Conservation (phyloP, 2,797 vertebrate species). For the Champsocephalus gunnari region DNA sequence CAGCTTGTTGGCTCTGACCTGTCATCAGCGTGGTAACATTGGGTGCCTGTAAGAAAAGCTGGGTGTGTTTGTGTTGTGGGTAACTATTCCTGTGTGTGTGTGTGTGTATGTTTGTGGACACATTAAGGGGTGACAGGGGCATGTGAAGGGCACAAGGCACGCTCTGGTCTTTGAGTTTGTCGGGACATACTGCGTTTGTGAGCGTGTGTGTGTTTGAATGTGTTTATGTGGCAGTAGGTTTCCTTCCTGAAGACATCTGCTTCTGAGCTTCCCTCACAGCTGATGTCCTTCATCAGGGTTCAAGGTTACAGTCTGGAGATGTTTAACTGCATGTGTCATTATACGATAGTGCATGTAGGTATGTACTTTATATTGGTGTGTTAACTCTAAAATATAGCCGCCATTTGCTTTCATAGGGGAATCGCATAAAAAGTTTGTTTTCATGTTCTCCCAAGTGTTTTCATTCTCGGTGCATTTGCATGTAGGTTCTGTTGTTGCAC, state of each 20-base stretch:
- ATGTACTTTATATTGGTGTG: constrained; percentile 20
- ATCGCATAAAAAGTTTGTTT: constrained; percentile 48
- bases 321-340: constrained; percentile 22
- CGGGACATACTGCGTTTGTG: constrained; percentile 27
- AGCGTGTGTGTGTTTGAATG: constrained; percentile 44
- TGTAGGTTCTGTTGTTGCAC: constrained; percentile 15
- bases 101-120: constrained; percentile 38
- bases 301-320: constrained; percentile 41
- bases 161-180: constrained; percentile 30
- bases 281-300: constrained; percentile 53
- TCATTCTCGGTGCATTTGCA: constrained; percentile 10
- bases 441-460: constrained; percentile 40
- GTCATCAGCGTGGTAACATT: constrained; percentile 41
- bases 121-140: constrained; percentile 52
- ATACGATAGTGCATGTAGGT: constrained; percentile 5
- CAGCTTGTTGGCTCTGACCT: constrained; percentile 16
- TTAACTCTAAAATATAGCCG: constrained; percentile 29
- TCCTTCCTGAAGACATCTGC: constrained; percentile 61
- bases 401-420: constrained; percentile 32
- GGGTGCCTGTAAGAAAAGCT: constrained; percentile 25
- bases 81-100: constrained; percentile 49
- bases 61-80: constrained; percentile 57
- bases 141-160: constrained; percentile 56
- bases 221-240: constrained; percentile 54
- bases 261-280: constrained; percentile 58